Conservation (phyloP, 35 echinoderm and acorn worm genomes). For the Ptychodera flava region DNA sequence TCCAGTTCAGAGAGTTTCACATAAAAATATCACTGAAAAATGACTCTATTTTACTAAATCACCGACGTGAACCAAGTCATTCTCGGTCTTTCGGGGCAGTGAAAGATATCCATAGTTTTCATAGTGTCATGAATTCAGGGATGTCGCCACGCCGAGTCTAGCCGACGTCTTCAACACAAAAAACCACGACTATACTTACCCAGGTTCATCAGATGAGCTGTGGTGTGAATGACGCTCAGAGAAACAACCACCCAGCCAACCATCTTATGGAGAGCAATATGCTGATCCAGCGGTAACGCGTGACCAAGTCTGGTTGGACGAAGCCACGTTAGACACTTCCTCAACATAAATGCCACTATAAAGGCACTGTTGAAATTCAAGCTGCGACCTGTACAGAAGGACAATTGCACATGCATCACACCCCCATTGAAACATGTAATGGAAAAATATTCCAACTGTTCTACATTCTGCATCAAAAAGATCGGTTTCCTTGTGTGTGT, state of each 20-base stretch:
- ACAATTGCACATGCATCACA: background rate
- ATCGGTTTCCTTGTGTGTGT: background rate
- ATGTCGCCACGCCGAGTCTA: no score
- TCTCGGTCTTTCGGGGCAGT: no score
- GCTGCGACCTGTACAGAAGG: constrained; percentile 39
- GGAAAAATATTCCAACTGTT: background rate
- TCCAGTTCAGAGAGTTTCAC: no score
- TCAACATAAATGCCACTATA: constrained; percentile 67
- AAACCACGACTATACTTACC: no score
- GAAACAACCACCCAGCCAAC: constrained; percentile 55
- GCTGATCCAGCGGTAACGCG: constrained; percentile 75
- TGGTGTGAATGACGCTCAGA: constrained; percentile 39
- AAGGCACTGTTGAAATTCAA: constrained; percentile 86
- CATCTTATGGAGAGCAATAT: constrained; percentile 78
- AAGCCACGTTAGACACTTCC: constrained; percentile 73
- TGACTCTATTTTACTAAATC: no score
- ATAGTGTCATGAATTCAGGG: no score
- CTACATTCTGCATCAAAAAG: background rate
- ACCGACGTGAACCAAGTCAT: no score
- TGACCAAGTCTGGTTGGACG: constrained; percentile 57
- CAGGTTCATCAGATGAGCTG: constrained; percentile 34
- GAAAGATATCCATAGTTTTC: no score
- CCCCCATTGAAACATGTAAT: background rate
- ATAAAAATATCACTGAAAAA: no score
- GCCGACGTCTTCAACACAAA: no score